These are phyloP conservation scores for Selene dorsalis DNA, from an alignment of 2,797 vertebrate genomes.

Conservation along the genomic window DNA sequence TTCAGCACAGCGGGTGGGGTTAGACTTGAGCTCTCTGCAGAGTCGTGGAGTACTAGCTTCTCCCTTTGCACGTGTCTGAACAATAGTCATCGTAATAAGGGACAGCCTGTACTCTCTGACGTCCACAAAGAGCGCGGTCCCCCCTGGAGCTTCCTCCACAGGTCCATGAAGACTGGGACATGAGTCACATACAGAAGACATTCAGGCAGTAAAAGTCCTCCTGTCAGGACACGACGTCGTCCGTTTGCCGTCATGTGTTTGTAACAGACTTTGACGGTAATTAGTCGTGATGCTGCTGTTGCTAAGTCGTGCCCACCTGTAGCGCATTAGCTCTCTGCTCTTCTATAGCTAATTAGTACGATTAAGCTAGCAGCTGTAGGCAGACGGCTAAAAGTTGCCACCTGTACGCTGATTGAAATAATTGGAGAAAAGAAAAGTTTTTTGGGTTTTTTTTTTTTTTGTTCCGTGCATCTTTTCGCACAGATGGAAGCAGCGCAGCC, in stretches of 20 bases:
- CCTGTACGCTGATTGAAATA: slow-evolving; percentile 16
- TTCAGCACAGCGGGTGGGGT: slow-evolving; percentile 37
- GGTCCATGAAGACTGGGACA: slow-evolving; percentile 4
- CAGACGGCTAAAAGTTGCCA: background rate
- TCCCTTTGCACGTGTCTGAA: slow-evolving; percentile 19
- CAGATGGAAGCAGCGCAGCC: background rate
- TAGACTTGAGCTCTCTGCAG: slow-evolving; percentile 33
- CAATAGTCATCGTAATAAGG: slow-evolving; percentile 30
- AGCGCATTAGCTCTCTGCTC: slow-evolving; percentile 17
- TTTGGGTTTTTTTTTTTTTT: background rate
- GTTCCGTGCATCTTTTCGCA: slow-evolving; percentile 11
- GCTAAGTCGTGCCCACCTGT: slow-evolving; percentile 8
- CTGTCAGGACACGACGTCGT: slow-evolving; percentile 10
- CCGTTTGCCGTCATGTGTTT: slow-evolving; percentile 2
- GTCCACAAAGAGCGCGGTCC: slow-evolving; percentile 28
- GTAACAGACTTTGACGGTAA: slow-evolving; percentile 17
- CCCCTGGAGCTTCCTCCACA: background rate
- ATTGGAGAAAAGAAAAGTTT: background rate
- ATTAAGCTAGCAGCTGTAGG: slow-evolving; percentile 15
- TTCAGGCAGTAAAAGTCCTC: slow-evolving; percentile 15
- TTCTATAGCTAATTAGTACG: slow-evolving; percentile 25
- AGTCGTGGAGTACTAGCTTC: slow-evolving; percentile 48
- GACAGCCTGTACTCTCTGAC: slow-evolving; percentile 27
- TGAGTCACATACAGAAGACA: slow-evolving; percentile 10
- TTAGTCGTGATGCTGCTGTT: slow-evolving; percentile 16